These are phyloP conservation scores for Sarcoramphus papa DNA, from an alignment of 2,797 vertebrate species.

Conservation along the genomic window DNA sequence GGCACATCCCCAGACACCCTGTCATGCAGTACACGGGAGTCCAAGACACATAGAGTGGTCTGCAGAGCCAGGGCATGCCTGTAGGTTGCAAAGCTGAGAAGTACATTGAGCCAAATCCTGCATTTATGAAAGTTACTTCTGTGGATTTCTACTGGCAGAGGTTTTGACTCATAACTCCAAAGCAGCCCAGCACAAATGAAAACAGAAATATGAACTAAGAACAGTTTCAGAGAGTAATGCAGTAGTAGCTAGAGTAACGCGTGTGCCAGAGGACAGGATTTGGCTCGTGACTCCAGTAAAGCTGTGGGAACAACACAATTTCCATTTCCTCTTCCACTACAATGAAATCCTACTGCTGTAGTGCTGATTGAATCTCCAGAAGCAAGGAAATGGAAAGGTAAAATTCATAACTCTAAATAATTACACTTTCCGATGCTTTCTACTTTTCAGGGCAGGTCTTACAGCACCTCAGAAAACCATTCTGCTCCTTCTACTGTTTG, in stretches of 20 bases:
- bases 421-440: background rate
- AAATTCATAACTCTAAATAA: background rate
- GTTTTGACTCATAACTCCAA: background rate
- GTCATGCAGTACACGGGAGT: too few relatives aligned
- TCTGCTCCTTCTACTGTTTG: background rate
- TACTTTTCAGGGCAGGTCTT: background rate
- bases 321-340: background rate
- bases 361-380: background rate
- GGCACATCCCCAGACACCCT: accelerated
- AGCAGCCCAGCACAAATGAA: background rate
- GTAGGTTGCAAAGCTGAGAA: background rate
- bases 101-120: background rate
- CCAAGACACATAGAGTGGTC: accelerated
- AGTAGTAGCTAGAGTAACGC: background rate
- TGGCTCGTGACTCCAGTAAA: background rate
- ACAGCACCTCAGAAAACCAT: background rate
- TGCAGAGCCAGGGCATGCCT: background rate
- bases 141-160: background rate
- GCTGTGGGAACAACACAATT: background rate
- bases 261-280: background rate
- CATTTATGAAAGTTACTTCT: background rate
- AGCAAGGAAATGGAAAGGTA: background rate
- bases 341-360: background rate
- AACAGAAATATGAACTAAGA: background rate
- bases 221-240: background rate